Conservation (phyloP, 2,797 vertebrate genomes). For the Platyrinchus mystaceus region DNA sequence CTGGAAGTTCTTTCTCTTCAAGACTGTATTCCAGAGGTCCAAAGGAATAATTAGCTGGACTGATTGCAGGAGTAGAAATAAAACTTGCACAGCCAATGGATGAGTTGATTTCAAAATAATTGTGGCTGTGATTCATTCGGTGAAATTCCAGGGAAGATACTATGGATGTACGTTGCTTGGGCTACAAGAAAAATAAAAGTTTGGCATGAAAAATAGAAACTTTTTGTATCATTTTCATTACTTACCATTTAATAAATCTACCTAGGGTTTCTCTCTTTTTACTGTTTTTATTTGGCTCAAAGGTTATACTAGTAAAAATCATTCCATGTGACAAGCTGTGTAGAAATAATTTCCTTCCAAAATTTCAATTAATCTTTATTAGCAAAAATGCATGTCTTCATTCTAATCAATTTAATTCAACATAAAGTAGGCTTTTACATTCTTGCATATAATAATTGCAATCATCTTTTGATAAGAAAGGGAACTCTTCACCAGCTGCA, state of each 20-base stretch:
- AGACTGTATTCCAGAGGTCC: conserved; percentile 85
- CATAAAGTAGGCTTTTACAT: background rate
- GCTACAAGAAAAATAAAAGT: conserved; percentile 76
- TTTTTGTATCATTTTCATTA: background rate
- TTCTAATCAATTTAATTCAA: conserved; percentile 47
- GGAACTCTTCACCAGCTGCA: conserved; percentile 36
- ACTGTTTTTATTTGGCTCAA: background rate
- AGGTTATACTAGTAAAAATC: background rate
- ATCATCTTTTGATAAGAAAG: conserved; percentile 30
- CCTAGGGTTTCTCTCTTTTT: background rate
- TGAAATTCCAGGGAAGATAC: conserved; percentile 93
- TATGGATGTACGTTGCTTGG: conserved; percentile 94
- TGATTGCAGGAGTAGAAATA: conserved; percentile 85
- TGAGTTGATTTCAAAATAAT: conserved; percentile 93
- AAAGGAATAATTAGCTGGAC: conserved; percentile 87
- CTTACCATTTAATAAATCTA: background rate
- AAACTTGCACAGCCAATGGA: conserved; percentile 89
- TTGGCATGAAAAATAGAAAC: conserved; percentile 15
- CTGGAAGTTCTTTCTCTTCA: conserved; percentile 82
- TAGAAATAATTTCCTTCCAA: background rate
- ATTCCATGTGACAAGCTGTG: background rate
- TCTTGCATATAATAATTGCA: conserved; percentile 22
- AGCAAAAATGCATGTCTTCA: background rate
- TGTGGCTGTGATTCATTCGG: conserved; percentile 90
- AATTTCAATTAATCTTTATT: background rate